Base-by-base conservation (phyloP, 2,113 vertebrate species). In the Clupea harengus region DNA sequence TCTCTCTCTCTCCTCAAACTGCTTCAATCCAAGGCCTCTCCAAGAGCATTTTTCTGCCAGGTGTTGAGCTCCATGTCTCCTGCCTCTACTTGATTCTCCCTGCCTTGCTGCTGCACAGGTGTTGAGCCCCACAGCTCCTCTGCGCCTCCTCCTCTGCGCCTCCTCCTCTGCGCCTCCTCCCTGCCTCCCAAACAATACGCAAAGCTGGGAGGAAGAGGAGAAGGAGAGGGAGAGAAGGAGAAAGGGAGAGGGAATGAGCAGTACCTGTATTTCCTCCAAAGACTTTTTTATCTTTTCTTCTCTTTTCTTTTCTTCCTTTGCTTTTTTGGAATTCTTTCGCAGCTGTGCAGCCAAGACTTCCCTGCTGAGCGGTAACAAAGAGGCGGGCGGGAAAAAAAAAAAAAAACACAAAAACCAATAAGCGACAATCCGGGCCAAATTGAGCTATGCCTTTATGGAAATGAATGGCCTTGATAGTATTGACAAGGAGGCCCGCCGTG, bases 371-470 rank as follows among this genome's bases (percentile, higher is more conserved):
- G 85, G 90, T 60, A 86, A 91, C 88, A 91, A 92, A 92, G 91
- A 88, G 82, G 88, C 85, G 89, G 86, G 91, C 88, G 83, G 88
- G n/a, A n/a, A n/a, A 85, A 88, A 84, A 89, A 86, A 85, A 28
- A 82, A 85, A 90, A 93, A 92, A 91, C 90, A 91, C 88, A 93
- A 91, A 39, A 91, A 84, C 88, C 88, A 90, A 93, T 92, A 91
- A 91, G 89, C 88, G 85, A 84, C 84, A 88, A 15, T 25, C 81
- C 89, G 75, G 89, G 85, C 88, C 82, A 90, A 91, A 94, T 93
- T 95, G 93, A 93, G 91, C 88, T 57, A 85, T 85, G 90, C 86
- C 88, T 93, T 94, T 92, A 91, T 93, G 90, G 88, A 88, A 91
- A 92, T 92, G 90, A 93, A 91, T 89, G 89, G 84, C 88, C 89